Evolutionary conservation across 2,797 vertebrate species (phyloP).

Genomic region (Pseudochromis fuscus): DNA sequence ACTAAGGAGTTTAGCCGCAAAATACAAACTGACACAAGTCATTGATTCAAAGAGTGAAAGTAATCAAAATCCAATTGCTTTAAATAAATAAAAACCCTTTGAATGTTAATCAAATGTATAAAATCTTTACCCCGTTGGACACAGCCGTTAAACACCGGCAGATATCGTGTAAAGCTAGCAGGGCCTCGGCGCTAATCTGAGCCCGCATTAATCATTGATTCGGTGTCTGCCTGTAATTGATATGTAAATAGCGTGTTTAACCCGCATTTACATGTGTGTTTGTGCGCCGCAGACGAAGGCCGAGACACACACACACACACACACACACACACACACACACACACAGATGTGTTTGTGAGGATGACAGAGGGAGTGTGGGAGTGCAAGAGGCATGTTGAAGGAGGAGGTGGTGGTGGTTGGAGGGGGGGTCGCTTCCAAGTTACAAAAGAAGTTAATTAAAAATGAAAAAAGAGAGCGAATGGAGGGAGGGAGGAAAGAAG

Average conservation of each 20-base stretch:
- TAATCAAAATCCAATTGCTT: conserved; percentile 51
- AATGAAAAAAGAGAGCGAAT: conserved; percentile 74
- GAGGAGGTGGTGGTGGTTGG: background rate
- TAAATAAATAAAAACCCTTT: conserved; percentile 45
- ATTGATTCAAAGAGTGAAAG: conserved; percentile 36
- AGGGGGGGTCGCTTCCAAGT: conserved; percentile 68
- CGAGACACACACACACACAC: too few relatives aligned
- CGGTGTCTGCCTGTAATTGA: conserved; percentile 78
- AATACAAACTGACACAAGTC: conserved; percentile 44
- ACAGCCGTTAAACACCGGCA: conserved; percentile 55
- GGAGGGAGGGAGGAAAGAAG: conserved; percentile 21
- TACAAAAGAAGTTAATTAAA: conserved; percentile 86
- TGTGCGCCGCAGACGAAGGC: conserved; percentile 27
- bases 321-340: too few relatives aligned
- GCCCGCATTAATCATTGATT: conserved; percentile 78
- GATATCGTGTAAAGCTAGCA: conserved; percentile 54
- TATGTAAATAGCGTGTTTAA: conserved; percentile 84
- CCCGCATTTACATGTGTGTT: conserved; percentile 69
- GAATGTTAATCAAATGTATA: conserved; percentile 57
- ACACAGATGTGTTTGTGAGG: conserved; percentile 51
- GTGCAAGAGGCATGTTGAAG: conserved; percentile 71
- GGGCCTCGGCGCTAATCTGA: conserved; percentile 66
- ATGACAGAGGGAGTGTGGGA: conserved; percentile 59
- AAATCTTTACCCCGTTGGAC: conserved; percentile 52
- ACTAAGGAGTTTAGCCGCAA: conserved; percentile 23